A percentile compares a stretch with the other conserved stretches of the same genome.
Evolutionary conservation across 2,113 vertebrate species (phyloP).

Genomic region (Aldabrachelys gigantea): DNA sequence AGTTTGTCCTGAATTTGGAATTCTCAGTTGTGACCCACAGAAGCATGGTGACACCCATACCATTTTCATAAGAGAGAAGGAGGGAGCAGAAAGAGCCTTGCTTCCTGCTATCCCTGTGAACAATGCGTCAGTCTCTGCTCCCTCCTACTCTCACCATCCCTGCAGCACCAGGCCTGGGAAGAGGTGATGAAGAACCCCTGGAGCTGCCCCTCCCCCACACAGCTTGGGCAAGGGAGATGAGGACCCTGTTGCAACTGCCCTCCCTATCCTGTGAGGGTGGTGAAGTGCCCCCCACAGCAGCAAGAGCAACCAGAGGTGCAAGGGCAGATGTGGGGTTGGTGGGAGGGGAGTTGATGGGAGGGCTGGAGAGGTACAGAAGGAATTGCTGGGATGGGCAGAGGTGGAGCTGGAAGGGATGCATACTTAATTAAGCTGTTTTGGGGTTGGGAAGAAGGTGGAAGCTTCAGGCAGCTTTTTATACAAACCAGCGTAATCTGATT

Average conservation of each 20-base stretch:
- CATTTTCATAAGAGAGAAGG: background rate
- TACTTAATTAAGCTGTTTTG: no score
- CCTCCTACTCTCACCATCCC: background rate
- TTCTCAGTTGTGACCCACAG: no score
- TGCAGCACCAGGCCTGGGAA: background rate
- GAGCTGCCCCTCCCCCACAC: background rate
- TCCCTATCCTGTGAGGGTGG: background rate
- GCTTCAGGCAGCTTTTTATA: no score
- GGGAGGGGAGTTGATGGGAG: background rate
- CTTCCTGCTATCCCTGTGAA: background rate
- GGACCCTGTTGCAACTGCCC: background rate
- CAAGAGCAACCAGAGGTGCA: background rate
- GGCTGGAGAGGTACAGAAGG: no score
- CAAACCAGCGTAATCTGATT: no score
- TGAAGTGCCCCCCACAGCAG: background rate
- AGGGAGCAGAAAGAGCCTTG: background rate
- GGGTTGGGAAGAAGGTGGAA: no score
- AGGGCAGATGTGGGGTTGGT: background rate
- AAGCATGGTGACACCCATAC: accelerated
- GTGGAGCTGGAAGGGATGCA: no score
- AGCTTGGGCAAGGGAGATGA: background rate
- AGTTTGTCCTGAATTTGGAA: no score
- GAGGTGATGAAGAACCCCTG: background rate
- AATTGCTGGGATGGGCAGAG: no score
- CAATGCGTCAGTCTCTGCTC: background rate